phyloP scores from a whole-genome alignment of 2,797 vertebrate species.

The Bryconaethiops microstoma region DNA sequence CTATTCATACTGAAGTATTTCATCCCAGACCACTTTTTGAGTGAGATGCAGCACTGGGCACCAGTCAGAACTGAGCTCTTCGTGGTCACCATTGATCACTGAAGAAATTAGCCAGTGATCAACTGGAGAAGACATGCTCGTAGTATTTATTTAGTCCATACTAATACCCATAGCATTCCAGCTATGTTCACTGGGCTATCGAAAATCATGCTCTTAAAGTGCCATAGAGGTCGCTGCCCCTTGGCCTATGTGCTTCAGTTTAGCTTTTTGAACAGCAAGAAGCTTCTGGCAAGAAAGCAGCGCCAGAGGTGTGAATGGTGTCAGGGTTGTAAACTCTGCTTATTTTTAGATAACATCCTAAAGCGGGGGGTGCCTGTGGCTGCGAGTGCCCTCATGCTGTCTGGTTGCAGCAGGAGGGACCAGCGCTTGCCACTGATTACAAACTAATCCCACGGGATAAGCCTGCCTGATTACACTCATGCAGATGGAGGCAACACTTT shows the following conservation, averaged over 20 bases:
- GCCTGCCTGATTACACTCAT: constrained; percentile 45
- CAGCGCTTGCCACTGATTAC: constrained; percentile 51
- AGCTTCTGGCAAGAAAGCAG: constrained; percentile 1
- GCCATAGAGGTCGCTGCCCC: neutral
- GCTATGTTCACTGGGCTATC: neutral
- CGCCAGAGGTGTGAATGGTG: constrained; percentile 15
- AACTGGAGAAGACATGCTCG: neutral
- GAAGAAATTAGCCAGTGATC: neutral
- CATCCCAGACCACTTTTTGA: too few species aligned
- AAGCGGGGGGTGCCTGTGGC: constrained; percentile 8
- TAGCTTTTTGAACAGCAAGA: constrained; percentile 5
- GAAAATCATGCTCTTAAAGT: constrained; percentile 5
- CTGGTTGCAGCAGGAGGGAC: constrained; percentile 42
- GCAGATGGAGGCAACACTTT: constrained; percentile 29
- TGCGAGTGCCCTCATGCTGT: constrained; percentile 25
- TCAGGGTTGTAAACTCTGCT: constrained; percentile 24
- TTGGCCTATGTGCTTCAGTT: neutral
- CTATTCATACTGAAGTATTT: too few species aligned
- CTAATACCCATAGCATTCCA: neutral
- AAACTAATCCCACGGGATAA: constrained; percentile 50
- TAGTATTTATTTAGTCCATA: neutral
- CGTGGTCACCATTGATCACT: neutral
- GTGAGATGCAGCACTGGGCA: too few species aligned
- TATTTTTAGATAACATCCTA: constrained; percentile 25
- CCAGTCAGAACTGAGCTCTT: too few species aligned